Evolutionary conservation across 2,888 invertebrate species (phyloP), one percentile per base, ranked within the genome.

Genomic region (Drosophila stalkeri): DNA sequence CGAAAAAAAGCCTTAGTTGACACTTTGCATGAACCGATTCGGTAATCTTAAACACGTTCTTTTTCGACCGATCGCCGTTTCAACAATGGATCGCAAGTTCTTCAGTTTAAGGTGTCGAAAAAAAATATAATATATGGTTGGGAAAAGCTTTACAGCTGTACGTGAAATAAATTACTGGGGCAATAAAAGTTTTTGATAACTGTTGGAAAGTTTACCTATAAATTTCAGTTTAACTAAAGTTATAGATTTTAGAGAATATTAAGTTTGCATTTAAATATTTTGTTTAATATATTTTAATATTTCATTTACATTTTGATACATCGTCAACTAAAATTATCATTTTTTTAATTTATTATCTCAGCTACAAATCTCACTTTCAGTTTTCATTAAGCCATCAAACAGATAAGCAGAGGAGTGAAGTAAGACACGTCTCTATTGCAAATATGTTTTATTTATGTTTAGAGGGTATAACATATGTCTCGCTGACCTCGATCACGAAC

Each of bases 1-100:
- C 60, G 72, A 67, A 83, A 75, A 49, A 76, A 74, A 37, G 68
- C 64, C 79, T 79, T 61, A 75, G 63, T 86, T 75, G 84, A 81
- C 86, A 85, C 81, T 85, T 84, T 75, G 51, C 16, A 69, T 60
- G 61, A 39, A 54, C 46, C 67, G 72, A 47, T 63, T 78, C 47
- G 64, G 77, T 74, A 78, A 72, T 84, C 69, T 65, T 44, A 61
- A 80, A 77, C 77, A 70, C 65, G 77, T 70, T 77, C 71, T 62
- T 39, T 37, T 49, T 62, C 64, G 31, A 46, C 60, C 52, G 65
- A 64, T 62, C 12, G 57, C 14, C 51, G 70, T 51, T 70, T 59
- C 51, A 14, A 57, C 70, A 77, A 77, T 77, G 77, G 70, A 65
- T 49, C 37, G 62, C 18, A 46, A 46, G 49, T 49, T 54, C 59